These are phyloP conservation scores for Psilopogon haemacephalus DNA, from an alignment of 2,113 vertebrate species.

Conservation along the genomic window DNA sequence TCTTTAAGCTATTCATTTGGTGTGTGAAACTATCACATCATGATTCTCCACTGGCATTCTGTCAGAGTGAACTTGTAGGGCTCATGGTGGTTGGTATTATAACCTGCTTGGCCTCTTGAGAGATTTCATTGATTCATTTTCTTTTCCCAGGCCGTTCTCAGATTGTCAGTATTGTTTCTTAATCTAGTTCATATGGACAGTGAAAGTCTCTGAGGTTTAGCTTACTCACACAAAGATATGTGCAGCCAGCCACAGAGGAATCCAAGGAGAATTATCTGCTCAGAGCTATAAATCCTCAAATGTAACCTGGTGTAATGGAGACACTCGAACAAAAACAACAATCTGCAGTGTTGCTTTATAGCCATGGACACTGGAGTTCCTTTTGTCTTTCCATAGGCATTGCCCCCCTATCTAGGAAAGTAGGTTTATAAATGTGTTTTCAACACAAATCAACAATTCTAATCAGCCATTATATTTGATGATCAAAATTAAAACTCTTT, in stretches of 20 bases:
- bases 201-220: conserved; percentile 25
- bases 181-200: conserved; percentile 54
- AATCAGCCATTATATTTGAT: background rate
- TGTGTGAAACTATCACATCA: background rate
- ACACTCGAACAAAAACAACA: background rate
- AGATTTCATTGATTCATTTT: conserved; percentile 44
- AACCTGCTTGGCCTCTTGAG: conserved; percentile 26
- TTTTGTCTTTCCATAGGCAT: background rate
- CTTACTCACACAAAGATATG: conserved; percentile 5
- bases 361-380: background rate
- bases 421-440: background rate
- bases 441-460: background rate
- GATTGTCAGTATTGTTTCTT: conserved; percentile 65
- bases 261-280: conserved; percentile 19
- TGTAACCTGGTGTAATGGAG: background rate
- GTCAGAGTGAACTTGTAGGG: background rate
- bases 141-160: conserved; percentile 29
- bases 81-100: background rate
- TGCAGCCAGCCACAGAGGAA: conserved; percentile 10
- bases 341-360: background rate
- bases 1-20: background rate
- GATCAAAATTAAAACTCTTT: background rate
- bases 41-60: background rate
- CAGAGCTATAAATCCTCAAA: conserved; percentile 47
- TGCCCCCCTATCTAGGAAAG: background rate